These are phyloP conservation scores for Hanleya hanleyi DNA, from an alignment of 2,888 invertebrate species.

Conservation along the genomic window DNA sequence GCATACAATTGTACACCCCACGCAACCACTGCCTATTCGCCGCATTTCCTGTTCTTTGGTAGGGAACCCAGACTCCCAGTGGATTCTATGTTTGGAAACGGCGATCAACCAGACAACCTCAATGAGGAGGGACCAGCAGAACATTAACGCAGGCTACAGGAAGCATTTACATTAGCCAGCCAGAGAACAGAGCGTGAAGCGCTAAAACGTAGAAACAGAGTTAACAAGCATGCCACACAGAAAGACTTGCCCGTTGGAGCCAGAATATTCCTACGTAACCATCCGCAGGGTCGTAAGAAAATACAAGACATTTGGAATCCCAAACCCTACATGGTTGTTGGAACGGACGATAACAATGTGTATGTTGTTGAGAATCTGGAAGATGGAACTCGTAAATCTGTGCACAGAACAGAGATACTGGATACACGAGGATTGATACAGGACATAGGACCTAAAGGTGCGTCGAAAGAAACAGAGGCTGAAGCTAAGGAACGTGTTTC, in stretches of 20 bases:
- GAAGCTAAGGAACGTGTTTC: neutral
- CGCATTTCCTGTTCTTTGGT: no score
- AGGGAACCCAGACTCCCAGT: no score
- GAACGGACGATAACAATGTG: neutral
- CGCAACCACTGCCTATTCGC: no score
- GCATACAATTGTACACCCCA: no score
- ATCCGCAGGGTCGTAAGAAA: neutral
- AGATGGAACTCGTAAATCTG: no score
- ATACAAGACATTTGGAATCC: conserved; percentile 10
- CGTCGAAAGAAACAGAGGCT: no score
- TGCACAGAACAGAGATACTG: no score
- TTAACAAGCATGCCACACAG: neutral
- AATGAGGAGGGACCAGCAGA: no score
- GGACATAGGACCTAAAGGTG: no score
- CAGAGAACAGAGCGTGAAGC: conserved; percentile 5
- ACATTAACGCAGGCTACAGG: conserved; percentile 3
- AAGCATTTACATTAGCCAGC: neutral
- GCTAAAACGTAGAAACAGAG: neutral
- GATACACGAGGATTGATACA: no score
- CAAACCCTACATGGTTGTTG: neutral
- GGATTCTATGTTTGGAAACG: no score
- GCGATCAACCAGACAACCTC: no score
- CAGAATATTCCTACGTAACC: conserved; percentile 10
- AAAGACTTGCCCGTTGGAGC: neutral
- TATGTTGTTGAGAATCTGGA: neutral